A percentile compares a stretch with the other conserved stretches of the same genome.
Conservation (phyloP, 2,797 vertebrate species). For the Knipowitschia caucasica region DNA sequence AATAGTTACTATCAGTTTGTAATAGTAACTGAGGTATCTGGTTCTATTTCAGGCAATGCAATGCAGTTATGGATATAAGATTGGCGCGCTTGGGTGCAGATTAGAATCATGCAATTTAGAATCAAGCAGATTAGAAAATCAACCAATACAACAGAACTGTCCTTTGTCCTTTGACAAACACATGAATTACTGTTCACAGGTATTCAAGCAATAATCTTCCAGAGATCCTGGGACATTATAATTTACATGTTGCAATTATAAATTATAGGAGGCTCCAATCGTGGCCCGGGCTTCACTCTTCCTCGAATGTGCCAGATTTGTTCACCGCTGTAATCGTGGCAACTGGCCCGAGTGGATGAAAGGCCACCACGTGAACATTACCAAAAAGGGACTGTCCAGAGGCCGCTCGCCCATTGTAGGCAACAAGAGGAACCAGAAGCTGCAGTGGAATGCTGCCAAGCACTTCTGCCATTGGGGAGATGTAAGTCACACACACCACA, state of each 20-base stretch:
- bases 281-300: constrained; percentile 94
- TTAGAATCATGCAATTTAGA: too few species aligned
- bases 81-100: too few species aligned
- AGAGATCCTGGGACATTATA: too few species aligned
- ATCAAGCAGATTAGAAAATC: too few species aligned
- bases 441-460: constrained; percentile 97
- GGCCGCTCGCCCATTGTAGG: constrained; percentile 93
- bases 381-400: constrained; percentile 92
- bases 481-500: constrained; percentile 74
- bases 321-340: constrained; percentile 96
- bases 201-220: too few species aligned
- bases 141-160: too few species aligned
- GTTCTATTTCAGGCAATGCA: too few species aligned
- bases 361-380: constrained; percentile 96
- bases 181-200: too few species aligned
- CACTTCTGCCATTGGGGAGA: constrained; percentile 99
- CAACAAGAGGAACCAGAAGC: constrained; percentile 97
- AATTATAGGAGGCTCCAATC: constrained; percentile 90
- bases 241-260: neutral
- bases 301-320: constrained; percentile 93
- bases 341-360: constrained; percentile 99
- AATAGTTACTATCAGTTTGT: too few species aligned
- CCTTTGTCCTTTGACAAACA: too few species aligned
- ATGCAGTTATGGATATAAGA: too few species aligned
- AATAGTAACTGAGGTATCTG: too few species aligned